Conservation (phyloP, 2,113 vertebrate species). For the Mus pahari region DNA sequence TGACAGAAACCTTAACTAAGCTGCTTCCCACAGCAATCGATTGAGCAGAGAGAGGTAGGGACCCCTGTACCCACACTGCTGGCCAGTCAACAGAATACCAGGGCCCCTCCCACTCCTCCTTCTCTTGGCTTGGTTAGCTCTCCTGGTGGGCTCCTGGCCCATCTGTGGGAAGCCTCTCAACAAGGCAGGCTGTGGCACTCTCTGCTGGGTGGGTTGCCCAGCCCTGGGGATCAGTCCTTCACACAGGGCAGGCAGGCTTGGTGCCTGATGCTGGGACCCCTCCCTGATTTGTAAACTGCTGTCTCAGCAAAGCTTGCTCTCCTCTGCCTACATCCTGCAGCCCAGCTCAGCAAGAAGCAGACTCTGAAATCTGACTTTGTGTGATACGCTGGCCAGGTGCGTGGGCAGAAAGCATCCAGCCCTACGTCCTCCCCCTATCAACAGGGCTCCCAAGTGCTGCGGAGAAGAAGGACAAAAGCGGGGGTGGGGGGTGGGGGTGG, state of each 20-base stretch:
- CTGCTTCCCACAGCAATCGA: not conserved
- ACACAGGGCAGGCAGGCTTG: rapidly evolving
- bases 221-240: not conserved
- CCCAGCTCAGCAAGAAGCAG: not conserved
- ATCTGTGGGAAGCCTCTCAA: not conserved
- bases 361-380: not conserved
- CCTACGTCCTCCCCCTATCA: not conserved
- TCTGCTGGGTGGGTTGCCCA: not conserved
- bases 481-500: too few species aligned
- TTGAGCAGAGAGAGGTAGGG: not conserved
- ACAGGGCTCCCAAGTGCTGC: not conserved
- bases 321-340: not conserved
- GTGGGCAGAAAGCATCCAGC: not conserved
- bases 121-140: not conserved
- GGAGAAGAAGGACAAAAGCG: not conserved
- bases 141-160: not conserved
- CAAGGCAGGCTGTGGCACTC: not conserved
- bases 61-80: not conserved
- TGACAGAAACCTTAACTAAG: not conserved
- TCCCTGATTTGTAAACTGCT: not conserved
- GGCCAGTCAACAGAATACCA: not conserved
- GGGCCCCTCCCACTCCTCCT: not conserved
- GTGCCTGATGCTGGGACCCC: not conserved
- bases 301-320: not conserved
- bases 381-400: not conserved